Base-by-base conservation (phyloP, 2,797 vertebrate species). In the Eptatretus atami region DNA sequence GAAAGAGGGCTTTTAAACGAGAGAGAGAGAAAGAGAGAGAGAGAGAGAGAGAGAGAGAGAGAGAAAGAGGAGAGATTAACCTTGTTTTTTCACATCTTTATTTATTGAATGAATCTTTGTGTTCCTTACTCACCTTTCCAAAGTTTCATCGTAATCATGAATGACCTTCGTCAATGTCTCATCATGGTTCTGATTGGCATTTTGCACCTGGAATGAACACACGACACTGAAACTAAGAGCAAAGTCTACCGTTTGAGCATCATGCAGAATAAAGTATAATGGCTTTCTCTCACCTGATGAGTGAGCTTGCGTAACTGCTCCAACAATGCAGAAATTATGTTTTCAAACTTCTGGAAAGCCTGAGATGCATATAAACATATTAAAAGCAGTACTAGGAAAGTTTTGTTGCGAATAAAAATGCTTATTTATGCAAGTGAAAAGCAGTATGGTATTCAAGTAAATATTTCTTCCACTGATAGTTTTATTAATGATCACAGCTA, bases 331-430 rank as follows among this genome's bases (percentile, higher is more conserved):
- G 75, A 79, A 4, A 81, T 82, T 64, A 81, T 77, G 64, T 84
- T 82, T 2, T 95, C 87, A 15, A 90, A 78, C 69, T 87, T 95
- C 67, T 82, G 72, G 64, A 88, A 94, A 1, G 85, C 87, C 76
- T 82, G 57, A 44, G 31, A 44, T 44, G 31, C 31, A 44, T 44
- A 2, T 4, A 2, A 44, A 44, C 31, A 8, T 44, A 44, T 44
- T 44, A 44, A 44, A 44, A 44, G 31, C 31, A 44, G 31, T 44
- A 44, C 31, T 2, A 44, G 31, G 31, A 44, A 44, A 8, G 31
- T 44, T 44, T 44, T 44, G 31, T 44, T 44, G 31, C 3, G 4
- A 4, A 44, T 44, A 44, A 44, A 44, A 44, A 44, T 5, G 31
- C 31, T 44, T 44, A 5, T 44, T 44, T 44, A 44, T 44, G 31